Percentiles rank a stretch among this genome's conserved stretches.
Conservation (phyloP, 2,797 vertebrate species). For the Lepus oiostolus region DNA sequence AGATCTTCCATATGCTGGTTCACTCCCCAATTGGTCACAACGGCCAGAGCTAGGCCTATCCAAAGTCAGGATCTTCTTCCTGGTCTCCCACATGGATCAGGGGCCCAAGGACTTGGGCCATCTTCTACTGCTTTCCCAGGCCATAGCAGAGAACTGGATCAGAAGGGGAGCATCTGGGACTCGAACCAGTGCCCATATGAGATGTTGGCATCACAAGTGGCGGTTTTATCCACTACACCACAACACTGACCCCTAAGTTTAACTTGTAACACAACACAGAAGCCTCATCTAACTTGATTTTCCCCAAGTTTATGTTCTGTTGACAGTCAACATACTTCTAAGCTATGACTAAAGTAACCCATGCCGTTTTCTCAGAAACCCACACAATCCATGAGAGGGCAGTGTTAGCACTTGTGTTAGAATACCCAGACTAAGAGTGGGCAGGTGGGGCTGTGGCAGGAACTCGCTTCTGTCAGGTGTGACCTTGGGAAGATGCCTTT, state of each 20-base stretch:
- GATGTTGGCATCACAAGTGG: no score
- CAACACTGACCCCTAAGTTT: slow-evolving; percentile 2
- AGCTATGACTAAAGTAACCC: slow-evolving; percentile 41
- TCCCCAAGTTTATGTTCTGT: slow-evolving; percentile 31
- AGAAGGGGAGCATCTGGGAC: no score
- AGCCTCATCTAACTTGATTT: neutral
- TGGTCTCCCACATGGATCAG: no score
- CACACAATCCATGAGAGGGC: neutral
- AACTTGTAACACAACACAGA: slow-evolving; percentile 45
- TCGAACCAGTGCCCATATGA: no score
- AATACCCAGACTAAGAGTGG: slow-evolving; percentile 2
- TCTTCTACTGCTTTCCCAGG: no score
- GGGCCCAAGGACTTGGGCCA: no score
- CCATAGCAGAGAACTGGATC: no score
- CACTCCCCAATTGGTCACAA: no score
- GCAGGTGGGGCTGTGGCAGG: neutral
- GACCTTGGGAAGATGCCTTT: slow-evolving; percentile 43
- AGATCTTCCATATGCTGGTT: no score
- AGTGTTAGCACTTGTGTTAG: neutral
- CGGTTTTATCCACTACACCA: no score
- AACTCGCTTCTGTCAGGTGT: slow-evolving; percentile 35
- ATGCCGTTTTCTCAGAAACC: slow-evolving; percentile 60
- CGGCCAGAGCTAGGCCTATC: no score
- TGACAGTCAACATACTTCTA: slow-evolving; percentile 47
- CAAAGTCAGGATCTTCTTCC: no score